Evolutionary conservation across 2,797 vertebrate species (phyloP).

Genomic region (Rhincodon typus): DNA sequence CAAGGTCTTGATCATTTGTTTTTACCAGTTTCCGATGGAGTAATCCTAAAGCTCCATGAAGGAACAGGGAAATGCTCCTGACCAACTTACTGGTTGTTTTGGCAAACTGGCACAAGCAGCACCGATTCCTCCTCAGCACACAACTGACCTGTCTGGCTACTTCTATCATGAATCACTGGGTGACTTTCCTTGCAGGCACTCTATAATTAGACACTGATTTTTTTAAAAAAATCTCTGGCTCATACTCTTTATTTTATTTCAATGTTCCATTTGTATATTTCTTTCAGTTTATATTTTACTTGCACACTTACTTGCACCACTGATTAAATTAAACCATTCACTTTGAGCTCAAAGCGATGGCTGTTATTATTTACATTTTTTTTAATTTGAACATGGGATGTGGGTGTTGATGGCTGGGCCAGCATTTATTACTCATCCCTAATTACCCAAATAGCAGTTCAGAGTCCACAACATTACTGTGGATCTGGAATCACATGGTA

Average conservation of each 20-base stretch:
- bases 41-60: not conserved
- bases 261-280: not conserved
- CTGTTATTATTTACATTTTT: not conserved
- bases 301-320: not conserved
- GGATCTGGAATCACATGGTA: too few relatives aligned
- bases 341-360: not conserved
- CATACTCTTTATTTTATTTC: not conserved
- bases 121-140: not conserved
- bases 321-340: not conserved
- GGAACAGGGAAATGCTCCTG: not conserved
- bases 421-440: too few relatives aligned
- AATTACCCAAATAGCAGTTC: too few relatives aligned
- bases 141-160: not conserved
- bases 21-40: not conserved
- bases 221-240: not conserved
- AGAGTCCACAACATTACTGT: too few relatives aligned
- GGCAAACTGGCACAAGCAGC: not conserved
- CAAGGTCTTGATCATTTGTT: not conserved
- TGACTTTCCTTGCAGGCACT: not conserved
- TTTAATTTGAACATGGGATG: too few relatives aligned
- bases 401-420: too few relatives aligned
- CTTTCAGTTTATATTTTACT: not conserved
- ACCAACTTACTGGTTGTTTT: not conserved
- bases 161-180: not conserved
- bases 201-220: not conserved